Conservation (phyloP, 2,888 invertebrate species). For the Pycnomerus fuliginosus region DNA sequence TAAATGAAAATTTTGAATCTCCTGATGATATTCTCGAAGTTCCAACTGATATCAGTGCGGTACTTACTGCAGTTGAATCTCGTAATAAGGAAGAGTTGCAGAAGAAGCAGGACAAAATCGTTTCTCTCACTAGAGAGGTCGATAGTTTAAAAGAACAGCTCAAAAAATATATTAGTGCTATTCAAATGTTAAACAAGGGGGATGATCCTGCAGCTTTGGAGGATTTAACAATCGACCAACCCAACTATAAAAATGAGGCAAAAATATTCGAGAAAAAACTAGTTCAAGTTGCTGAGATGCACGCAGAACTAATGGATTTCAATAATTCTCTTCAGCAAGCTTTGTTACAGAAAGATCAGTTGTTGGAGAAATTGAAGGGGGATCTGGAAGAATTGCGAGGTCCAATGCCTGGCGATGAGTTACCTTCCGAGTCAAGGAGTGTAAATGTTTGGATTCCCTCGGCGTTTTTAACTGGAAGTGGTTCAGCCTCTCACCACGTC, state of each 20-base stretch:
- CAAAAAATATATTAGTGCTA: conserved; percentile 84
- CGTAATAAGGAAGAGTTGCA: conserved; percentile 46
- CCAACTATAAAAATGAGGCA: conserved; percentile 66
- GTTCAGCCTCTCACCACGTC: conserved; percentile 80
- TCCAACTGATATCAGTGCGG: conserved; percentile 48
- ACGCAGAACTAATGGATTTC: conserved; percentile 90
- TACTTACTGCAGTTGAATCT: conserved; percentile 46
- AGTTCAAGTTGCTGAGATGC: conserved; percentile 92
- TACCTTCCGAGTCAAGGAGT: conserved; percentile 52
- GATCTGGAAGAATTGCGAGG: conserved; percentile 69
- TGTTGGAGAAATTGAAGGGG: conserved; percentile 60
- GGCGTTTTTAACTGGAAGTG: conserved; percentile 73
- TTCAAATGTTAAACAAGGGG: conserved; percentile 70
- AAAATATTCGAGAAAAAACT: conserved; percentile 82
- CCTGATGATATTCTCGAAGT: conserved; percentile 47
- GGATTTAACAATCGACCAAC: conserved; percentile 47
- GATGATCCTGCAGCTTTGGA: conserved; percentile 47
- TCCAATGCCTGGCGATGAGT: conserved; percentile 57
- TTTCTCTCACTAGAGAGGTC: conserved; percentile 67
- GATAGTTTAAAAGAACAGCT: conserved; percentile 80
- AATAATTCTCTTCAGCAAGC: conserved; percentile 78
- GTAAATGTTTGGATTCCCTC: conserved; percentile 87
- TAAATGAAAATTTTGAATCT: conserved; percentile 39
- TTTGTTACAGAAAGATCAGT: conserved; percentile 63
- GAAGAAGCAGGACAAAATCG: conserved; percentile 44